These are phyloP conservation scores for Nycteola revayana DNA, from an alignment of 2,888 invertebrate genomes.

Conservation along the genomic window DNA sequence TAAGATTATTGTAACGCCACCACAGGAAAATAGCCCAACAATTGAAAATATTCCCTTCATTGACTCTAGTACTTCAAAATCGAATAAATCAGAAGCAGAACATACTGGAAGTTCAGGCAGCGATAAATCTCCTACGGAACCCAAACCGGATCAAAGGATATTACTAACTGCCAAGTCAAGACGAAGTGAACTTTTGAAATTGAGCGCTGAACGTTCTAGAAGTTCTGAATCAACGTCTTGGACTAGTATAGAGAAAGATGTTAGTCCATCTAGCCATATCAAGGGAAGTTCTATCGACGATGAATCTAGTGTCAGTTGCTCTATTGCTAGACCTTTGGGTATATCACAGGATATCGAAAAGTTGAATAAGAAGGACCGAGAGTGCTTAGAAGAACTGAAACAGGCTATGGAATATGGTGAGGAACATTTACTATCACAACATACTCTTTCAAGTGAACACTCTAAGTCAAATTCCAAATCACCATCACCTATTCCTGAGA, in stretches of 20 bases:
- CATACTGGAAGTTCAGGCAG: conserved; percentile 72
- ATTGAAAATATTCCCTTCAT: conserved; percentile 78
- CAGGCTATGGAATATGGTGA: conserved; percentile 81
- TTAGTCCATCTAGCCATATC: conserved; percentile 83
- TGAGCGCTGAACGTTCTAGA: conserved; percentile 88
- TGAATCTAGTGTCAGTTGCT: conserved; percentile 89
- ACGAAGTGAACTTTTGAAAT: conserved; percentile 81
- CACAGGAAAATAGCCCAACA: conserved; percentile 83
- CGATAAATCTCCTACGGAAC: conserved; percentile 69
- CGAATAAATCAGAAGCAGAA: conserved; percentile 70
- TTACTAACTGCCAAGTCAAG: conserved; percentile 73
- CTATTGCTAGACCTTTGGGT: conserved; percentile 89
- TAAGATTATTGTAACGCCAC: conserved; percentile 83
- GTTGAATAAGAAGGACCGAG: conserved; percentile 84
- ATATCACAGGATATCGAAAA: conserved; percentile 88
- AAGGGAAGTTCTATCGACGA: conserved; percentile 87
- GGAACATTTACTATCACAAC: conserved; percentile 69
- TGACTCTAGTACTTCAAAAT: conserved; percentile 66
- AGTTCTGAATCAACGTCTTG: conserved; percentile 91
- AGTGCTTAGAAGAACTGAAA: conserved; percentile 83
- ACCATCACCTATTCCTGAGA: conserved; percentile 63
- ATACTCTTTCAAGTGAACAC: conserved; percentile 71
- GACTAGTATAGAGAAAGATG: conserved; percentile 89
- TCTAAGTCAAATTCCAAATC: conserved; percentile 74
- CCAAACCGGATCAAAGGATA: conserved; percentile 56